Base-by-base conservation (phyloP, 2,888 invertebrate species). In the Amaurobius ferox region DNA sequence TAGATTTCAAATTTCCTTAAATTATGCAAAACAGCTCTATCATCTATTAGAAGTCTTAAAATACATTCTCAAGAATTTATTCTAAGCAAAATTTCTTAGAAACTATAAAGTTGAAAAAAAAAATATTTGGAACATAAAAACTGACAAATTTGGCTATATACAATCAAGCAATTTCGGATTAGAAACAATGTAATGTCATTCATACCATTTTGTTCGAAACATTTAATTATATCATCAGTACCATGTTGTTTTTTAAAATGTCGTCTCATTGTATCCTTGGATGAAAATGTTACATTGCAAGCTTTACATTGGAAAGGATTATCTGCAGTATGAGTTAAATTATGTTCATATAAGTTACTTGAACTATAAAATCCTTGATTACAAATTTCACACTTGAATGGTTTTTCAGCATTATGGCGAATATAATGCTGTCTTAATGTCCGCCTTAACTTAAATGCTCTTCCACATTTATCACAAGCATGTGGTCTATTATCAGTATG, bases 241-340 rank as follows among this genome's bases (percentile, higher is more conserved):
- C 29, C 29, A 48, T 79, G 79, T 0, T 48, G 71, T 0, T 23
- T 72, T 9, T 66, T 62, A n/a, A 79, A 48, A 44, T 79, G 79
- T 0, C 71, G 64, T n/a, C 66, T 79, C 79, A 79, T 79, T 0
- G 26, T 64, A 23, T 79, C 44, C 19, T 71, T 79, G 1, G 71
- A 79, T 26, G 71, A 29, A 64, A 79, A 79, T 5, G 39, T 19
- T 0, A 35, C 0, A 7, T 66, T 13, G 19, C 79, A 79, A 11
- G 64, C 44, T n/a, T 64, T 48, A n/a, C 79, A 79, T 40, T 48
- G 16, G 26, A 79, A 79, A 26, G 79, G 79, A 32, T 79, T 79
- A n/a, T 72, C 71, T 16, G 71, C 64, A 26, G 64, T 66, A 48
- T 79, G 79, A 26, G 71, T 72, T 30, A 79, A 44, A 13, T 32